Evolutionary conservation across 2,888 invertebrate genomes (phyloP), one percentile per base, ranked within the genome.

Genomic region (Leptothorax acervorum): DNA sequence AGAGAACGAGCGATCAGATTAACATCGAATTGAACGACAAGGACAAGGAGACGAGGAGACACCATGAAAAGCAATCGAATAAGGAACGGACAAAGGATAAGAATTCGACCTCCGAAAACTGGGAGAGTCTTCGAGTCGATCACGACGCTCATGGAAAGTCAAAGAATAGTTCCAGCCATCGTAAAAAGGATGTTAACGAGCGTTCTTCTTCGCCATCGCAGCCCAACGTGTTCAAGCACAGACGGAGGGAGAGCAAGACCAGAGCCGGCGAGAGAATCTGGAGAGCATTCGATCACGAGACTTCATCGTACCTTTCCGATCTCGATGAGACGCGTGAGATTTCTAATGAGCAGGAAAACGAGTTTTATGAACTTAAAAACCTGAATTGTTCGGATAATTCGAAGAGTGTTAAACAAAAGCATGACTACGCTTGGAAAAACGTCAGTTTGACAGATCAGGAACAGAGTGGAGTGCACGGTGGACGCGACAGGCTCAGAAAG

Each of bases 261-360:
- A 91, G 93, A 4, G 94, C 94, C 1, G 94, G 94, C 51, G 94
- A 94, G 71, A 87, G 92, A 8, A 95, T 94, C 35, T 94, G 93
- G 0, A 87, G 89, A 62, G 89, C 93, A 0, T 93, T 94, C 62
- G 92, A 93, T 55, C 91, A 62, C 23, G 70, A 73, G 5, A 71
- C 18, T 60, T 71, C 28, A 11, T 23, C 57, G 8, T 70, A 12
- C 12, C 18, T 60, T 18, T 70, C 42, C 9, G n/a, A 55, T 8
- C 5, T 35, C 9, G 15, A 51, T 0, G 51, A 75, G 15, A 51
- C 18, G 6, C 42, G 3, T 6, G 45, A 11, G 8, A 55, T 55
- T 63, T 63, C 39, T 23, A 75, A 63, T 4, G 66, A 78, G 12
- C 51, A 28, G 39, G 55, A 66, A 6, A 55, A 2, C 39, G 63